phyloP scores from a whole-genome alignment of 2,113 vertebrate species.

The Halichoerus grypus region DNA sequence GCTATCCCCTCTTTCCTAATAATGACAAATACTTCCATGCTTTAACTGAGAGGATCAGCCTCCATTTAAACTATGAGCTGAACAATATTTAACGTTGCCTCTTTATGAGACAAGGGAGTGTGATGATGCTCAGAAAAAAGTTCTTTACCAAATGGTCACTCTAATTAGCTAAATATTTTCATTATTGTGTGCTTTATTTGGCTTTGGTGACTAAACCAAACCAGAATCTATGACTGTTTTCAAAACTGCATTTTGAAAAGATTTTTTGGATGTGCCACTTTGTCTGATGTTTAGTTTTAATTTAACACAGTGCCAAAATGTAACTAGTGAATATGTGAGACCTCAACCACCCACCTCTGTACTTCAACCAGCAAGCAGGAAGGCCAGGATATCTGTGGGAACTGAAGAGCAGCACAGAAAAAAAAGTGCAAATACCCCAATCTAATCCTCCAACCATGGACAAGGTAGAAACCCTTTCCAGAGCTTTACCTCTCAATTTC shows the following conservation, averaged over 20 bases:
- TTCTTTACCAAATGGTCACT: slow-evolving; percentile 44
- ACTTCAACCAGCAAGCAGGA: not conserved
- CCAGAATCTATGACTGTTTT: not conserved
- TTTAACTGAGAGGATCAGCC: not conserved
- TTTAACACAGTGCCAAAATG: not conserved
- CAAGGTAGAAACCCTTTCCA: not conserved
- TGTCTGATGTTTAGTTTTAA: not conserved
- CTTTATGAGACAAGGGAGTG: not conserved
- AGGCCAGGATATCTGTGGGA: not conserved
- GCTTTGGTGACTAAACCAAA: slow-evolving; percentile 35
- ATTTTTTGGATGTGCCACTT: not conserved
- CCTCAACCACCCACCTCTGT: too few species aligned
- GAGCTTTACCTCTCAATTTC: not conserved
- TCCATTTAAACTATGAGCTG: not conserved
- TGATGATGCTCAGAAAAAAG: not conserved
- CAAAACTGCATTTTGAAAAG: slow-evolving; percentile 41
- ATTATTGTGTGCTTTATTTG: slow-evolving; percentile 39
- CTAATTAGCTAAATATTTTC: slow-evolving; percentile 51
- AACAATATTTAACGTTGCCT: not conserved
- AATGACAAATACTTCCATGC: not conserved
- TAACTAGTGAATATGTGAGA: not conserved
- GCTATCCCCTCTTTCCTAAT: not conserved
- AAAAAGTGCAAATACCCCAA: not conserved
- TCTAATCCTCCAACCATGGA: not conserved
- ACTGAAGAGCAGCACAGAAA: not conserved